Percentiles rank a stretch among this genome's conserved stretches.
Conservation (phyloP, 2,113 vertebrate genomes). For the Brachyhypopomus gauderio region DNA sequence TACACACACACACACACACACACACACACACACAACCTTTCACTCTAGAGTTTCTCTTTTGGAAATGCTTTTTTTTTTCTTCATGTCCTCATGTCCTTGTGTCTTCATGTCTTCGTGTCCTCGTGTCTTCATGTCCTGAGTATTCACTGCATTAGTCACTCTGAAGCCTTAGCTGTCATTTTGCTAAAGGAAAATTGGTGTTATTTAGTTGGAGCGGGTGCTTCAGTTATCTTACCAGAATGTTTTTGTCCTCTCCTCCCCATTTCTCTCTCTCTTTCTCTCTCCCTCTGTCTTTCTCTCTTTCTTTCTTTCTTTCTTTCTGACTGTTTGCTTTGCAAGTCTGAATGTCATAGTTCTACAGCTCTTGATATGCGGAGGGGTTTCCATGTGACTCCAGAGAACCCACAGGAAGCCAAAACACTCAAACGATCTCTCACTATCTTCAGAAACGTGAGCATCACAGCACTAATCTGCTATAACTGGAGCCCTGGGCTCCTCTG, state of each 20-base stretch:
- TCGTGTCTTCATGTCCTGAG: too few relatives aligned
- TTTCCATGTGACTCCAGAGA: slow-evolving; percentile 50
- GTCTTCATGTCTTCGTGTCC: too few relatives aligned
- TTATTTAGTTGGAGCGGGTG: too few relatives aligned
- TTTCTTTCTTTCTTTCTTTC: not conserved
- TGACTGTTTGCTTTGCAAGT: not conserved
- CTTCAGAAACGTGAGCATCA: slow-evolving; percentile 61
- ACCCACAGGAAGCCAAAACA: slow-evolving; percentile 59
- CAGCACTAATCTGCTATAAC: slow-evolving; percentile 11
- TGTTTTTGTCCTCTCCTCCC: too few relatives aligned
- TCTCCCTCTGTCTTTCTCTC: not conserved
- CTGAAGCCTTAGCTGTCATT: too few relatives aligned
- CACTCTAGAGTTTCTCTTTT: too few relatives aligned
- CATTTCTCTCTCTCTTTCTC: too few relatives aligned
- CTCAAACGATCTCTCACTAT: slow-evolving; percentile 64
- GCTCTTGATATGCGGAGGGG: slow-evolving; percentile 46
- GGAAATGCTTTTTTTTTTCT: not conserved
- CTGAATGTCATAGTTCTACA: slow-evolving; percentile 19
- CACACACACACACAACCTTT: slow-evolving; percentile 14
- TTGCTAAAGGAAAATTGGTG: too few relatives aligned
- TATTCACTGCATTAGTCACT: too few relatives aligned
- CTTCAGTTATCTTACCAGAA: too few relatives aligned
- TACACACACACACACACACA: slow-evolving; percentile 35
- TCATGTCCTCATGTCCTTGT: not conserved
- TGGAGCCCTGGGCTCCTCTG: not conserved